Base-by-base conservation (phyloP, 2,888 invertebrate species). In the Volucella inanis region DNA sequence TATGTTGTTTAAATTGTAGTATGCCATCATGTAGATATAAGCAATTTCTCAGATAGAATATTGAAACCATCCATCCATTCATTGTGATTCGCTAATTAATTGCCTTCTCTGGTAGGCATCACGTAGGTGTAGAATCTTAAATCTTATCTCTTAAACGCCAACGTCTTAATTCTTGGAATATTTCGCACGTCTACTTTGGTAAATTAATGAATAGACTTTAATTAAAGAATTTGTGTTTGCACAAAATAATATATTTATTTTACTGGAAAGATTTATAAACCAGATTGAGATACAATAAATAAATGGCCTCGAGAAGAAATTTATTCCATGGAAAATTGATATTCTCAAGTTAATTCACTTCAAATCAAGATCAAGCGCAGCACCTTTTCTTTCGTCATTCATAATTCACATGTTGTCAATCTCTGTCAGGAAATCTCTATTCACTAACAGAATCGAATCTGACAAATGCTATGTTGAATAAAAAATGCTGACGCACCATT, bases 371-470 rank as follows among this genome's bases (percentile, higher is more conserved):
- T 79, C 75, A 75, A 55, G 52, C 47, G 52, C 41, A 59, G 43
- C 12, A 52, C 59, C 52, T 55, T 10, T 50, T 62, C 41, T 43
- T 52, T 57, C 45, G n/a, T 39, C 67, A 75, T 71, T 65, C 70
- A 84, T 84, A 75, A 80, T 43, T 84, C 84, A 84, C 70, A 70
- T 43, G 54, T 65, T 84, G 84, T 84, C 84, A 80, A 84, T 84
- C 80, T 84, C 70, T 80, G 80, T 84, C 75, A 61, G 45, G 84
- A 75, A 76, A 84, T 84, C 84, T 84, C 61, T 61, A 12, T 45
- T 72, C 43, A 47, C 49, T 11, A 41, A 38, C 22, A 81, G 31
- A 54, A 61, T 57, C 61, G 65, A 77, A 67, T 59, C 54, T n/a
- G 41, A 77, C 50, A 22, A 47, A 31, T 47, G 11, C 67, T 62